Evolutionary conservation across 2,113 vertebrate genomes (phyloP).

Genomic region (Terrapene triunguis): DNA sequence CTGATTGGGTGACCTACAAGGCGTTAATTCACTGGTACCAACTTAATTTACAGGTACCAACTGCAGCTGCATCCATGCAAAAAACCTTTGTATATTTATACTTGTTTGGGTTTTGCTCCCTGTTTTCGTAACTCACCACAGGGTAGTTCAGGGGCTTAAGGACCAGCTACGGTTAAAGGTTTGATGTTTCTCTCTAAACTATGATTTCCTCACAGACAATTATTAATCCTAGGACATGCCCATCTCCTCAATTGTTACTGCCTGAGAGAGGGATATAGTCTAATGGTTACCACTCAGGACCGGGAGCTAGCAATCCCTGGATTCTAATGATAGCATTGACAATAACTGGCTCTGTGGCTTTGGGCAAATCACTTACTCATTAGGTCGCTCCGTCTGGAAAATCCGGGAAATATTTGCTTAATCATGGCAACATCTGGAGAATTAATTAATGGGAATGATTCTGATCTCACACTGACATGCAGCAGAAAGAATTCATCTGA

Average conservation of each 20-base stretch:
- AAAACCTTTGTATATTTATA: neutral
- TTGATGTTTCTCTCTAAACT: neutral
- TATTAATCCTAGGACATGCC: neutral
- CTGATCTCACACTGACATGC: neutral
- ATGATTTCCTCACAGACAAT: neutral
- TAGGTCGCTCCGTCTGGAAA: neutral
- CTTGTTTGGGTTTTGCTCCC: neutral
- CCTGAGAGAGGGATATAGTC: neutral
- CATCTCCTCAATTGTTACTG: neutral
- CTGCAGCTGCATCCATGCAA: neutral
- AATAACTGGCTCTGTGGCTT: neutral
- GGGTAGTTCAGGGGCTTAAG: neutral
- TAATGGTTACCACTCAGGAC: neutral
- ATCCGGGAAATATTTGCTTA: neutral
- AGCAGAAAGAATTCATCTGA: neutral
- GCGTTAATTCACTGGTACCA: neutral
- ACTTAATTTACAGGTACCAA: neutral
- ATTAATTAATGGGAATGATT: neutral
- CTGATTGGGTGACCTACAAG: neutral
- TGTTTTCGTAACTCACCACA: neutral
- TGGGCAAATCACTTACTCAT: neutral
- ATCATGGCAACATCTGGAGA: neutral
- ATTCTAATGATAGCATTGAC: neutral
- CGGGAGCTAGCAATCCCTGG: neutral
- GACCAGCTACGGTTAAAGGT: neutral